Base-by-base conservation (phyloP, 2,888 invertebrate genomes). In the Asteroscopus sphinx region DNA sequence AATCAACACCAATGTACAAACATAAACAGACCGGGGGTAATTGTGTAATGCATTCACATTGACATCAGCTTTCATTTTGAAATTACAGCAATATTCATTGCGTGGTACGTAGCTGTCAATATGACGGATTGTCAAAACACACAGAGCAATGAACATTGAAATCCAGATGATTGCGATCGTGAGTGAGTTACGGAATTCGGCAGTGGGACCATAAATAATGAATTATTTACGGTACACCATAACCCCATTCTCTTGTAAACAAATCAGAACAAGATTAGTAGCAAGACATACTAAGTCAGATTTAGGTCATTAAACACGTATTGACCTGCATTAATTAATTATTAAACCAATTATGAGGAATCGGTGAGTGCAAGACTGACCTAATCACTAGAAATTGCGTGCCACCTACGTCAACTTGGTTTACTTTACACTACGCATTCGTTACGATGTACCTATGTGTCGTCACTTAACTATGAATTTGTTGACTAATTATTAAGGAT, bases 221-320 rank as follows among this genome's bases (percentile, higher is more conserved):
- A n/a, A n/a, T n/a, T n/a, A n/a, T n/a, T n/a, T n/a, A n/a, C n/a
- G 28, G 2, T 44, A 44, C 33, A 25, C 35, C 17, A 40, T 33
- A 30, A 49, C 6, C 36, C 48, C 44, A 32, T 48, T 36, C 37
- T 40, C 35, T 44, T 40, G 13, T 63, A 47, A 49, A 58, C 48
- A 58, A 63, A 49, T 58, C 47, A 58, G 44, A 40, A 21, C 40
- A 48, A 67, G 41, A 66, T 59, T 60, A 60, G 59, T 44, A 46
- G 40, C 60, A 67, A 59, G 45, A 51, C 45, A 58, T 17, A 44
- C 16, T 36, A 30, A 51, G 32, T 42, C 13, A 17, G 28, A 64
- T 46, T 35, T 12, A 60, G 64, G 68, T 35, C 69, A 61, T 32
- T 37, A 37, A 68, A 49, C 61, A 67, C 7, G 16, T 39, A 49